A percentile compares a stretch with the other conserved stretches of the same genome.
These are phyloP conservation scores for Drosophila mojavensis DNA, from an alignment of 1,140 invertebrate genomes.

Conservation along the genomic window DNA sequence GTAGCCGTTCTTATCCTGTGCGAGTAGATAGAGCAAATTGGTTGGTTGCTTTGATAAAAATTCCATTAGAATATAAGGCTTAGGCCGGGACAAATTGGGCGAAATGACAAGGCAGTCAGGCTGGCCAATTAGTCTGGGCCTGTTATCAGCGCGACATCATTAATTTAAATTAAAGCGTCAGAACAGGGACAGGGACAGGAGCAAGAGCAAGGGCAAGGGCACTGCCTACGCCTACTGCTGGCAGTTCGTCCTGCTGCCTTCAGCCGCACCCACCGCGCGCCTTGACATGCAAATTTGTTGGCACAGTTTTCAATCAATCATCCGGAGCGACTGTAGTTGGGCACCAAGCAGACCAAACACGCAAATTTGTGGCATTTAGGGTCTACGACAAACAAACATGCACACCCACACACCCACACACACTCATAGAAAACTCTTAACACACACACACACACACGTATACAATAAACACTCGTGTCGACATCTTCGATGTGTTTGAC, in stretches of 20 bases:
- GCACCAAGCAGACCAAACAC: constrained; percentile 57
- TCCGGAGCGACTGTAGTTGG: constrained; percentile 34
- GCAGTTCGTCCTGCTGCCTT: not conserved
- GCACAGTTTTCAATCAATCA: constrained; percentile 80
- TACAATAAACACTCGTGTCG: constrained; percentile 23
- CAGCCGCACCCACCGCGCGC: constrained; percentile 1
- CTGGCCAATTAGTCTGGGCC: constrained; percentile 69
- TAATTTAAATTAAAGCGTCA: constrained; percentile 75
- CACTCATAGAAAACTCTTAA: constrained; percentile 6
- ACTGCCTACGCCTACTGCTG: constrained; percentile 1
- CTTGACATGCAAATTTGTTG: constrained; percentile 68
- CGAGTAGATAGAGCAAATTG: not conserved
- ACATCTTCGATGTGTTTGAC: constrained; percentile 57
- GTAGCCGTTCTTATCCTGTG: constrained; percentile 82
- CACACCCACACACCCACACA: constrained; percentile 9
- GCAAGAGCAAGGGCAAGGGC: constrained; percentile 24
- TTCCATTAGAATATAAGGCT: constrained; percentile 58
- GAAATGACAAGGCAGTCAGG: constrained; percentile 47
- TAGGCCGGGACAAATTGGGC: constrained; percentile 58
- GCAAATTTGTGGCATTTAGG: constrained; percentile 79
- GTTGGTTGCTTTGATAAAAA: constrained; percentile 37
- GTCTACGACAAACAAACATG: constrained; percentile 63
- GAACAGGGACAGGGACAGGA: constrained; percentile 15
- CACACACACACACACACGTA: constrained; percentile 14
- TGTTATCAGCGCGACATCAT: constrained; percentile 76